Percentiles rank a stretch among this genome's conserved stretches.
Evolutionary conservation across 2,113 vertebrate species (phyloP).

Genomic region (Otis tarda): DNA sequence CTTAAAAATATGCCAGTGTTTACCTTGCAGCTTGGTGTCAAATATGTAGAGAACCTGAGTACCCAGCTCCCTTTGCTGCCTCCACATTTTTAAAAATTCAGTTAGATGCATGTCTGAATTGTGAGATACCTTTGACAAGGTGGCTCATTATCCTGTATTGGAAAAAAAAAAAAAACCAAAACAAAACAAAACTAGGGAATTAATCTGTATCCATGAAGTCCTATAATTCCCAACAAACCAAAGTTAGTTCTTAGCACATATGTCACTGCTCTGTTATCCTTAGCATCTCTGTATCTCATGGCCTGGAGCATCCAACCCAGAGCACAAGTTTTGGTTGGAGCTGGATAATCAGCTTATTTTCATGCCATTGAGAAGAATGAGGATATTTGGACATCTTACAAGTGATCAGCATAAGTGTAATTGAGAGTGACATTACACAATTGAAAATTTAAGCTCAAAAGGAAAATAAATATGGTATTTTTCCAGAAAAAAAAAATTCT

Average conservation of each 20-base stretch:
- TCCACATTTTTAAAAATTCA: not conserved
- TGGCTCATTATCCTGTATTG: not conserved
- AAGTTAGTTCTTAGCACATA: not conserved
- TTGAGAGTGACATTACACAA: not conserved
- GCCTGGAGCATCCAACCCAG: not conserved
- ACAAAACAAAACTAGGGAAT: not conserved
- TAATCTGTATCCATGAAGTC: not conserved
- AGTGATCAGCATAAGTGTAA: fast-evolving
- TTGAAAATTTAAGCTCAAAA: not conserved
- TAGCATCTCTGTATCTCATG: not conserved
- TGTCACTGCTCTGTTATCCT: not conserved
- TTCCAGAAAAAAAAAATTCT: not conserved
- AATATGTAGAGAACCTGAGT: not conserved
- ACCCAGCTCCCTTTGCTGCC: not conserved
- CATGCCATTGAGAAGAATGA: not conserved
- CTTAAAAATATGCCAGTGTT: not conserved
- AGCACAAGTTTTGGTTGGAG: not conserved
- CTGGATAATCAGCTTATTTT: not conserved
- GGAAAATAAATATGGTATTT: not conserved
- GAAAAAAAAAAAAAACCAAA: not conserved
- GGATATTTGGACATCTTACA: not conserved
- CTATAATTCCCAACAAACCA: not conserved
- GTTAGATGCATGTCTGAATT: not conserved
- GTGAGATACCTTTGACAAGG: not conserved
- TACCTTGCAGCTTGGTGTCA: not conserved